Base-by-base conservation (phyloP, 2,888 invertebrate genomes). In the Andrena hattorfiana region DNA sequence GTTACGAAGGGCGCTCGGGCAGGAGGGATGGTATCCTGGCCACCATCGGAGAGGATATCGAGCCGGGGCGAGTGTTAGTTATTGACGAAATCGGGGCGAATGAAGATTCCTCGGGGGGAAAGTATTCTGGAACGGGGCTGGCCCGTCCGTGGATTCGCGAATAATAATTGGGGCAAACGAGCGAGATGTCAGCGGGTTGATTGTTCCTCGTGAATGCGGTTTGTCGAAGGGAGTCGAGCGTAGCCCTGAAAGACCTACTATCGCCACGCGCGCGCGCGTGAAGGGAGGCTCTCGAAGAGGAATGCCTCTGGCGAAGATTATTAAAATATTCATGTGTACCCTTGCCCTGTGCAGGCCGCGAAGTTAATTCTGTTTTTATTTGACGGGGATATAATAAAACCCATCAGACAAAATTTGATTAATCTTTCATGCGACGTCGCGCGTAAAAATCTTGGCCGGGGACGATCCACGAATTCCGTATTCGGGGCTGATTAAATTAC, bases 401-500 rank as follows among this genome's bases (percentile, higher is more conserved):
- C 13, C 28, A 2, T 7, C 56, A 23, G 42, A 16, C 42, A 54
- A 13, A 28, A 35, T 3, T 56, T n/a, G 20, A 1, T 66, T 28
- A 66, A 74, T 59, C 30, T 20, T 48, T 59, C 20, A 59, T 2
- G n/a, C 20, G 4, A 13, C 3, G 30, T 56, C 13, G 48, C 6
- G 20, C 42, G 23, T n/a, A n/a, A 54, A 26, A 26, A 30, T 56
- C 13, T 42, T 42, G 28, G 7, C 8, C 42, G 30, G 28, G 16
- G 32, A 54, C 59, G 59, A 16, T 60, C 49, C 68, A 13, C 23
- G 16, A n/a, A 49, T 60, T 49, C 48, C 6, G 51, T 54, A 56
- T 59, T 10, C 20, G 7, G 0, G 8, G 20, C 3, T 66, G 77
- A 68, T 73, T 68, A 48, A 78, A 69, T 78, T 56, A 74, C 20